Percentiles rank a stretch among this genome's conserved stretches.
Evolutionary conservation across 2,888 invertebrate species (phyloP).

Genomic region (Nemapogon koenigi): DNA sequence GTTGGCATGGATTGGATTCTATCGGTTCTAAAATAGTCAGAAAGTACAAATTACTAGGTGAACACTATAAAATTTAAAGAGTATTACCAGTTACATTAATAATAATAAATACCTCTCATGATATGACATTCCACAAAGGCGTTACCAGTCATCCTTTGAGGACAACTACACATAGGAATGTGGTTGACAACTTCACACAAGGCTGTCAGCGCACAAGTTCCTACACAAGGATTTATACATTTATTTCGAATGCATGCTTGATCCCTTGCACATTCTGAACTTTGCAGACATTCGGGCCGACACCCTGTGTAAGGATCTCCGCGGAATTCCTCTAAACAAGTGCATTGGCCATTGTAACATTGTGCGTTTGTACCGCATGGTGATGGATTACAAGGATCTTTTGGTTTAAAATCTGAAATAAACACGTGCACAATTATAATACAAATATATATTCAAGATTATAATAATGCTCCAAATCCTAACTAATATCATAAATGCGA

Average conservation of each 20-base stretch:
- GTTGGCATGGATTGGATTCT: slow-evolving; percentile 65
- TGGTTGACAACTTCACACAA: slow-evolving; percentile 73
- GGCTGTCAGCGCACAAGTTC: slow-evolving; percentile 79
- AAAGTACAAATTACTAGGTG: slow-evolving; percentile 2
- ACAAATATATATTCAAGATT: slow-evolving; percentile 1
- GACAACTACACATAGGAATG: slow-evolving; percentile 67
- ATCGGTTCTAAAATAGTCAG: slow-evolving; percentile 48
- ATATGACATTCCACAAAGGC: slow-evolving; percentile 70
- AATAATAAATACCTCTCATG: slow-evolving; percentile 46
- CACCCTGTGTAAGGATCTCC: slow-evolving; percentile 81
- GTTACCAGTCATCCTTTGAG: slow-evolving; percentile 70
- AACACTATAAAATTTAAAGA: not conserved
- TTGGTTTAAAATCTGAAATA: slow-evolving; percentile 30
- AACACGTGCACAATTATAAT: not conserved
- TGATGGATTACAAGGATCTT: slow-evolving; percentile 70
- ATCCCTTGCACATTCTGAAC: slow-evolving; percentile 73
- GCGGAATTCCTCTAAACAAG: slow-evolving; percentile 74
- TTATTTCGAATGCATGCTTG: slow-evolving; percentile 76
- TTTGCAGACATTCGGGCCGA: slow-evolving; percentile 80
- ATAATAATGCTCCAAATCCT: no score
- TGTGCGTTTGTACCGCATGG: slow-evolving; percentile 77
- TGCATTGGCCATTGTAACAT: slow-evolving; percentile 72
- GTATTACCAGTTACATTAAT: not conserved
- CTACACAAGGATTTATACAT: slow-evolving; percentile 80
- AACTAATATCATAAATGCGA: not conserved